phyloP scores from a whole-genome alignment of 2,113 vertebrate genomes.

The Phalacrocorax pelagicus region DNA sequence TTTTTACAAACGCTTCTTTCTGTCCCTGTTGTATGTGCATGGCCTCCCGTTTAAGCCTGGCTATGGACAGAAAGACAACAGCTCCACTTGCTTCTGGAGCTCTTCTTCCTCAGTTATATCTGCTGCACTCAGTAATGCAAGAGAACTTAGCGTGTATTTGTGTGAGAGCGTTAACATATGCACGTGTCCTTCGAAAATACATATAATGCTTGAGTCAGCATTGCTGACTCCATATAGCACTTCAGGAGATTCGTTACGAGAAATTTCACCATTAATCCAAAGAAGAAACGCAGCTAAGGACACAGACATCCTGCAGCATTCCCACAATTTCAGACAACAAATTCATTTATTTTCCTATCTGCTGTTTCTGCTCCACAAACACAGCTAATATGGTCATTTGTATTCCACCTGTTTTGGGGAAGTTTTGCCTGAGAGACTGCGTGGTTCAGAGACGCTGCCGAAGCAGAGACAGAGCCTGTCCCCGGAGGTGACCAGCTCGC shows the following conservation, averaged over 20 bases:
- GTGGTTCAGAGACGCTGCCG: background rate
- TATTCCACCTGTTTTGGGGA: background rate
- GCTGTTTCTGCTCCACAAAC: constrained; percentile 14
- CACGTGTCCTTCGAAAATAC: background rate
- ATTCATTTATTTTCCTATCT: constrained; percentile 69
- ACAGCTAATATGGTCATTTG: background rate
- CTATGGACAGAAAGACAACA: background rate
- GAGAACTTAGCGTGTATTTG: background rate
- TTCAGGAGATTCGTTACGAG: background rate
- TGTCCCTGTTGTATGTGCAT: background rate
- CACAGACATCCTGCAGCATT: background rate
- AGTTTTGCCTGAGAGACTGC: background rate
- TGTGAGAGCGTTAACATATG: background rate
- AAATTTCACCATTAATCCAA: background rate
- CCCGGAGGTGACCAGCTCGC: background rate
- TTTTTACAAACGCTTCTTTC: background rate
- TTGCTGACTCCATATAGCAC: accelerated
- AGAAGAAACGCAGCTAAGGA: background rate
- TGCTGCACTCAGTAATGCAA: background rate
- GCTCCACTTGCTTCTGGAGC: background rate
- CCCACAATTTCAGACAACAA: constrained; percentile 10
- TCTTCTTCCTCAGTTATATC: background rate
- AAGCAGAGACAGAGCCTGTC: background rate
- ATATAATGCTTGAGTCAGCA: background rate
- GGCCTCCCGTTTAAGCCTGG: background rate